phyloP scores from a whole-genome alignment of 2,113 vertebrate species.

The Phalacrocorax brasilianus region DNA sequence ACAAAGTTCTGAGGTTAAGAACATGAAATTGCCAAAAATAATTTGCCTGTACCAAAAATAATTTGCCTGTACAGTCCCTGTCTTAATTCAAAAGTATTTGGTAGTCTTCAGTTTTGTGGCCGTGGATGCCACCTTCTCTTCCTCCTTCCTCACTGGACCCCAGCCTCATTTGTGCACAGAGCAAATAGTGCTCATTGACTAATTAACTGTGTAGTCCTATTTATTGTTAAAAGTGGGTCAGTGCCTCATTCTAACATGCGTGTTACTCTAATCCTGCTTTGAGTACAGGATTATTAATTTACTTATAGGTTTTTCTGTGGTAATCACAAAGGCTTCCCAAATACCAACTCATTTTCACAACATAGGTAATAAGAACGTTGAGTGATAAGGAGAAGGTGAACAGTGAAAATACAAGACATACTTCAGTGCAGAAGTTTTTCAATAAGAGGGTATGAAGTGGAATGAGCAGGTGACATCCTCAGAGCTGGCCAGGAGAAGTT shows the following conservation, averaged over 20 bases:
- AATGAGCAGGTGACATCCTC: neutral
- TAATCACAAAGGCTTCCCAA: neutral
- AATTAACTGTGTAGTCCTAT: constrained; percentile 58
- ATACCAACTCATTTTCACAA: neutral
- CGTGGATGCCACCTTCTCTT: neutral
- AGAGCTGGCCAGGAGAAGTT: neutral
- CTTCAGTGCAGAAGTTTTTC: neutral
- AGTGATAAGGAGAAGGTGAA: neutral
- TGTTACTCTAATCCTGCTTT: constrained; percentile 52
- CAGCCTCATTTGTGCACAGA: neutral
- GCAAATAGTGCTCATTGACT: constrained; percentile 45
- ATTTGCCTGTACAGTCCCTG: neutral
- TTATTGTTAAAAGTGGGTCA: constrained; percentile 68
- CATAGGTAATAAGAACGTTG: neutral
- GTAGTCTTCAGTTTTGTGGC: neutral
- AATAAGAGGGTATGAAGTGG: neutral
- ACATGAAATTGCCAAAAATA: neutral
- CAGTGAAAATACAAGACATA: neutral
- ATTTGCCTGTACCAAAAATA: neutral
- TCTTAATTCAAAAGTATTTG: neutral
- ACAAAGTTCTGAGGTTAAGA: neutral
- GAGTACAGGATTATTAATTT: constrained; percentile 59
- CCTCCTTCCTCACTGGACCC: neutral
- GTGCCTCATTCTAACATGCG: constrained; percentile 43
- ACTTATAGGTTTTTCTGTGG: constrained; percentile 30